Conservation (phyloP, 1,140 invertebrate genomes). For the Matsumurasca onukii region DNA sequence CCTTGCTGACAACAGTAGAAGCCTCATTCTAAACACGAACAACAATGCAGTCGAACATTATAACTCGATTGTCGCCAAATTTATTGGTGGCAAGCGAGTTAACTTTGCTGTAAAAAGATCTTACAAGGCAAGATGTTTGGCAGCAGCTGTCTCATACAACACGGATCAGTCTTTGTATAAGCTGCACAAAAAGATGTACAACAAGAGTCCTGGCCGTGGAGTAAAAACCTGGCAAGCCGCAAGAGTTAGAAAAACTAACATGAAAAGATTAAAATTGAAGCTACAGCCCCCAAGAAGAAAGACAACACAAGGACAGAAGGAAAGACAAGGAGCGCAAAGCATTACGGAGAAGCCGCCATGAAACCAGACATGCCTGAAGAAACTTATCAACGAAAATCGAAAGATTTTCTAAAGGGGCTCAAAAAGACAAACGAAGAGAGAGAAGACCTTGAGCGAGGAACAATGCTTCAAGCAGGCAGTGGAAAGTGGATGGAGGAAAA, state of each 20-base stretch:
- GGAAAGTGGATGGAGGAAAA: neutral
- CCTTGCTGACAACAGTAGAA: no score
- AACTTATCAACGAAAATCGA: no score
- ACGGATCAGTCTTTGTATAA: no score
- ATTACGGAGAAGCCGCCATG: neutral
- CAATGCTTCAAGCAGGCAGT: no score
- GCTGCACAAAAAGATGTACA: no score
- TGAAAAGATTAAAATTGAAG: neutral
- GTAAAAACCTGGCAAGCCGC: neutral
- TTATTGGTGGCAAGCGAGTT: no score
- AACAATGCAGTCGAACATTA: constrained; percentile 1
- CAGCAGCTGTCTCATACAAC: no score
- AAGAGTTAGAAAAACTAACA: neutral
- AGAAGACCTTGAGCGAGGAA: no score
- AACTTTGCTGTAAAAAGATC: neutral
- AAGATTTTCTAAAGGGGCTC: no score
- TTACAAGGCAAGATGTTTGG: no score
- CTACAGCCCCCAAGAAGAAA: neutral
- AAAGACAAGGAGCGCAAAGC: neutral
- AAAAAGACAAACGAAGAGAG: no score
- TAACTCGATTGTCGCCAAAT: constrained; percentile 1
- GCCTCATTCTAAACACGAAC: neutral
- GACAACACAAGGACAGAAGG: neutral
- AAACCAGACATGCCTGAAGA: neutral
- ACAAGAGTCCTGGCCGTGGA: no score